Evolutionary conservation across 35 echinoderm and acorn worm species (phyloP).

Genomic region (Acanthaster planci): DNA sequence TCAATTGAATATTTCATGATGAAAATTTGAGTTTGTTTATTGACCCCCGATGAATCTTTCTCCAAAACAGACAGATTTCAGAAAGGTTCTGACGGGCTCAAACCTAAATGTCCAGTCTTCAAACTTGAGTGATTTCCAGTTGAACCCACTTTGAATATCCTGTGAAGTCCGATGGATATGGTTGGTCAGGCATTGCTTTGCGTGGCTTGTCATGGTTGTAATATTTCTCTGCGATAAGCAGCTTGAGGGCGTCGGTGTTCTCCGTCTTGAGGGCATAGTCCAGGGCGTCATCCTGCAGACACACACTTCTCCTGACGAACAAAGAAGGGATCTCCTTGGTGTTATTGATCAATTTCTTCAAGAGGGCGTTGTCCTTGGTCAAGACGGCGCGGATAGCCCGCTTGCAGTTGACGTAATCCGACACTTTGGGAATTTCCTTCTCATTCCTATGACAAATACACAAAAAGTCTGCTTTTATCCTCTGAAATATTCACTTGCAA

Average conservation of each 20-base stretch:
- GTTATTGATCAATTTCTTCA: constrained; percentile 53
- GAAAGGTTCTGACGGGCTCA: too few species aligned
- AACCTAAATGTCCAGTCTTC: too few species aligned
- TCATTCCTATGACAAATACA: not conserved
- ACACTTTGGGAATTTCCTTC: not conserved
- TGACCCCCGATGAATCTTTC: too few species aligned
- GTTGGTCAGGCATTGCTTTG: too few species aligned
- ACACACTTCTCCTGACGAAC: constrained; percentile 40
- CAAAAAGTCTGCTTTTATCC: too few species aligned
- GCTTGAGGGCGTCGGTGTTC: constrained; percentile 58
- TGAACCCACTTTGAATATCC: too few species aligned
- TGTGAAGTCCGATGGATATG: too few species aligned
- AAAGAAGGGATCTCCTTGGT: constrained; percentile 41
- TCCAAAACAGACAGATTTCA: too few species aligned
- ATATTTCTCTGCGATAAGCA: constrained; percentile 17
- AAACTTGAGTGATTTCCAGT: not conserved
- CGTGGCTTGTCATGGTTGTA: too few species aligned
- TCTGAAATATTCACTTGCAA: too few species aligned
- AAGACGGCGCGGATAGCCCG: not conserved
- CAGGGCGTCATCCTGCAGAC: constrained; percentile 46
- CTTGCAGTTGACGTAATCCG: not conserved
- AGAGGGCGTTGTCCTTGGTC: not conserved
- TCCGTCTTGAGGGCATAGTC: constrained; percentile 49
- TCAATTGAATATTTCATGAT: too few species aligned
- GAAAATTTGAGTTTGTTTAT: too few species aligned